Base-by-base conservation (phyloP, 2,888 invertebrate species). In the Drosophila ezoana region DNA sequence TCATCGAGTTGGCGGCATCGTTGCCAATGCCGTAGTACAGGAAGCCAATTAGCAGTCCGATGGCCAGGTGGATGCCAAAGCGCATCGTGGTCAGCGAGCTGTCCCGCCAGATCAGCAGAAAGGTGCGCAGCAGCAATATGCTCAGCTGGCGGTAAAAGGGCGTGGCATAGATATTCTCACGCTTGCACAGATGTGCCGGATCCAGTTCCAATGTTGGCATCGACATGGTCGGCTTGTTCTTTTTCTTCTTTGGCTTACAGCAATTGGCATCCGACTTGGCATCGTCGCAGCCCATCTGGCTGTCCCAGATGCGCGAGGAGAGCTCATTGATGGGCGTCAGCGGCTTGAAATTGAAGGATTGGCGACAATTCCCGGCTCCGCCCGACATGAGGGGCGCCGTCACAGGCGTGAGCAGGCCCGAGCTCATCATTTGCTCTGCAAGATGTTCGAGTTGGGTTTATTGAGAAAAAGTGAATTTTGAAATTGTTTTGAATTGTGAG, bases 11-110 rank as follows among this genome's bases (percentile, higher is more conserved):
- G 57, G 94, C 94, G 0, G 97, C 98, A 84, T 98, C 96, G 72
- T 95, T 94, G n/a, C 98, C 98, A 81, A 97, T 96, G 85, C 96
- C 95, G 90, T 94, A 96, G 92, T 97, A 98, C 23, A 98, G 93
- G 13, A 94, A 92, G 1, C 98, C 98, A 70, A 98, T 95, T 67
- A 97, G 93, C 5, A 97, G 82, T 0, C 97, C 98, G 88, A 98
- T 96, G 0, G 94, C 85, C 40, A 96, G 92, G 90, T 98, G 98
- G 74, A 98, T 97, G 10, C 94, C 93, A 49, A 97, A 93, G 23
- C 98, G 94, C 86, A 96, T 95, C 47, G 95, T 93, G 1, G 97
- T 97, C 83, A 98, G 93, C 23, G 96, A 94, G 64, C 94, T 95
- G 87, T 96, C 95, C 43, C 97, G 94, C 91, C 95, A 95, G 65